Evolutionary conservation across 1,140 invertebrate species (phyloP), one percentile per base, ranked within the genome.

Genomic region (Pseudomyrmex flavicornis): DNA sequence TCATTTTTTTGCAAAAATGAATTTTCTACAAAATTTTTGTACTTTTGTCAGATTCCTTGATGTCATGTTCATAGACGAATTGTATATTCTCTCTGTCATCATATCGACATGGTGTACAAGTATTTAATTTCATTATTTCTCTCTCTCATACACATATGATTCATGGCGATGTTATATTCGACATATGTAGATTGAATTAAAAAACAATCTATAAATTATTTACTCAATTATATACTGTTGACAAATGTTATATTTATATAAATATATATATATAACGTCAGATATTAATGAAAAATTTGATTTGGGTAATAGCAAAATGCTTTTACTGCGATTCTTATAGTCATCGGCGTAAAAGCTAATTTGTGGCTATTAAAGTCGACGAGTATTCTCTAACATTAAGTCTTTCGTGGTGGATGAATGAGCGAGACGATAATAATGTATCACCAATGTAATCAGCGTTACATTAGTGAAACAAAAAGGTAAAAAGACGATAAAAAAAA

Each of bases 321-420:
- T 72, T 70, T 54, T 58, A 58, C 35, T 35, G 35, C 35, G 35
- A 56, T 85, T 58, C 50, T 54, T 52, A 20, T 70, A 65, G 17
- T 52, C 12, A 65, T 70, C 68, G 46, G 48, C 22, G 20, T 52
- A 73, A 61, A 1, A 87, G 65, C 13, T 85, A 85, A 85, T 70
- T 83, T 73, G 59, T 66, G 56, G 26, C 13, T n/a, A 62, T 48
- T 76, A 48, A 62, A 83, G 54, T 52, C 26, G n/a, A 63, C 75
- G 75, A 82, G 58, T 59, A 63, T 82, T 35, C 17, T 79, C 20
- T 15, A 65, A 56, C 56, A 63, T 69, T 46, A 65, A 35, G 13
- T 66, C 22, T 17, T 75, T 35, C 35, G 35, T 35, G 35, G 35
- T 35, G 35, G 15, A 58, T n/a, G 17, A 17, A 72, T 17, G 54